Percentiles rank a stretch among this genome's conserved stretches.
Conservation (phyloP, 2,113 vertebrate species). For the Piprites chloris region DNA sequence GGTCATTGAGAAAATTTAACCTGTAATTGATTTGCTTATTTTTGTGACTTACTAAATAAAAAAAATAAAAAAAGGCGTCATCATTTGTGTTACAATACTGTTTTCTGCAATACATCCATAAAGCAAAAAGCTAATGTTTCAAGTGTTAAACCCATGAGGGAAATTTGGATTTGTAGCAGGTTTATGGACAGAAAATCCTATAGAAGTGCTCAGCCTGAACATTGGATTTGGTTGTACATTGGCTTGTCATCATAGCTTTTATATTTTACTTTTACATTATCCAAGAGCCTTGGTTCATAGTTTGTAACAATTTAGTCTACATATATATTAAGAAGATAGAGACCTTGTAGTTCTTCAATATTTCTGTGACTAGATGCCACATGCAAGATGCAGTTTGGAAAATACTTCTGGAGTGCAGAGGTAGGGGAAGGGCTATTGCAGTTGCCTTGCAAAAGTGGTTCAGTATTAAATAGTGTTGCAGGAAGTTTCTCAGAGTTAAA, state of each 20-base stretch:
- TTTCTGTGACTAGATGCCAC: not conserved
- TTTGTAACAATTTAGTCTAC: not conserved
- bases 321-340: not conserved
- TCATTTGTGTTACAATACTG: not conserved
- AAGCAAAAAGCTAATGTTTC: not conserved
- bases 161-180: not conserved
- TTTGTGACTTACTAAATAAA: not conserved
- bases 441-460: not conserved
- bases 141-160: not conserved
- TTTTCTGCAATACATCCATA: not conserved
- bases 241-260: not conserved
- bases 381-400: not conserved
- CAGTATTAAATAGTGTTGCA: not conserved
- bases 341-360: not conserved
- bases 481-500: not conserved
- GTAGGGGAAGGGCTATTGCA: not conserved
- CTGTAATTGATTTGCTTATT: not conserved
- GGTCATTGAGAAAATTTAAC: not conserved
- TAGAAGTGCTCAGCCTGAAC: not conserved
- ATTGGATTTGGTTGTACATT: not conserved
- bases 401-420: not conserved
- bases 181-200: not conserved
- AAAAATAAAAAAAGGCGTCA: not conserved
- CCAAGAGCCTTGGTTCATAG: not conserved
- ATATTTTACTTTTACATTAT: not conserved